phyloP scores from a whole-genome alignment of 2,113 vertebrate species.

The Pongo pygmaeus region DNA sequence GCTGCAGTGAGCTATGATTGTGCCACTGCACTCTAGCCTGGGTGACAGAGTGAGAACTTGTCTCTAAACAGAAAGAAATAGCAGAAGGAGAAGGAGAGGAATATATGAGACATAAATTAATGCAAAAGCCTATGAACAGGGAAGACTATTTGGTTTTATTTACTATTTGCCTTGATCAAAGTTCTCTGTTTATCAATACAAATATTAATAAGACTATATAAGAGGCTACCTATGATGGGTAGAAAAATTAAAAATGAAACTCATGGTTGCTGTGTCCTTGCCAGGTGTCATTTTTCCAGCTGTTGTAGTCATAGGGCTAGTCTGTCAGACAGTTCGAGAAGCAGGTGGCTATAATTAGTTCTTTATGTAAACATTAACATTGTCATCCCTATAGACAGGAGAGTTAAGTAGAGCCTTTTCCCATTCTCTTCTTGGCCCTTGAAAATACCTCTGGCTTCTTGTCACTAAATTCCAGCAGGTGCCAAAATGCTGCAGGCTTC shows the following conservation, averaged over 20 bases:
- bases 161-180: not conserved
- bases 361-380: slow-evolving; percentile 15
- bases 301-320: not conserved
- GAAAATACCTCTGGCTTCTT: not conserved
- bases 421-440: not conserved
- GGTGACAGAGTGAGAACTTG: too few relatives aligned
- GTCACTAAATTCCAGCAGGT: not conserved
- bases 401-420: not conserved
- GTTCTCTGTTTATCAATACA: not conserved
- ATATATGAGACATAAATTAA: not conserved
- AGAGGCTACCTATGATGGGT: not conserved
- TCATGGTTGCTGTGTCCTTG: not conserved
- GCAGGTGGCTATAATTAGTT: not conserved
- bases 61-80: too few relatives aligned
- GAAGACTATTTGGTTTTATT: not conserved
- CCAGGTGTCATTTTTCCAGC: not conserved
- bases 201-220: not conserved
- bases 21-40: too few relatives aligned
- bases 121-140: not conserved
- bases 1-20: too few relatives aligned
- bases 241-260: slow-evolving; percentile 5
- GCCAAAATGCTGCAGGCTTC: not conserved
- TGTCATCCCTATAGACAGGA: not conserved
- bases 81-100: not conserved
- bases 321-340: not conserved